phyloP scores from a whole-genome alignment of 2,113 vertebrate species.

The Coreoperca whiteheadi region DNA sequence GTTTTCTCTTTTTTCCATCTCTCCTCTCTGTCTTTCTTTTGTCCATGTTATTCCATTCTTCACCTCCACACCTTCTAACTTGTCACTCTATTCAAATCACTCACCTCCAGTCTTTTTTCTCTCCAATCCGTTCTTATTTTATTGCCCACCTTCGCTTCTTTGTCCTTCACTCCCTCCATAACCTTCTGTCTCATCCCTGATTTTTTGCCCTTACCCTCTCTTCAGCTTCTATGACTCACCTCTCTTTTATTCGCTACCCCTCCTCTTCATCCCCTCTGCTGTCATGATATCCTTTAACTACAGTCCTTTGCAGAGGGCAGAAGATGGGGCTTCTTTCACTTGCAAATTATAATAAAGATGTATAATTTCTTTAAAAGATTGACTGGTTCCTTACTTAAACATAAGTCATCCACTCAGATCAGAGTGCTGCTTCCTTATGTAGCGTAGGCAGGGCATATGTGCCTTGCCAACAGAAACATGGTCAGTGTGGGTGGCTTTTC shows the following conservation, averaged over 20 bases:
- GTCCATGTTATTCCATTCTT: background rate
- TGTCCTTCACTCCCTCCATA: constrained; percentile 11
- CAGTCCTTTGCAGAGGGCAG: background rate
- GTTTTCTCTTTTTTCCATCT: background rate
- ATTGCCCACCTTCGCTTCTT: background rate
- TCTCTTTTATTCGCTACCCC: constrained; percentile 5
- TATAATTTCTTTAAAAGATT: background rate
- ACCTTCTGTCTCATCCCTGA: background rate
- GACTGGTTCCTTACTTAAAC: background rate
- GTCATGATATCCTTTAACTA: constrained; percentile 4
- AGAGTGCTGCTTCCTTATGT: background rate
- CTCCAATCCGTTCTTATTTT: background rate
- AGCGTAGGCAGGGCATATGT: background rate
- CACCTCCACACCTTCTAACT: background rate
- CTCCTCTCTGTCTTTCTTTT: constrained; percentile 18
- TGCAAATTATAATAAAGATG: background rate
- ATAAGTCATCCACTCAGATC: background rate
- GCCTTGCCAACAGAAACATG: constrained; percentile 2
- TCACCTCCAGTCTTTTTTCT: background rate
- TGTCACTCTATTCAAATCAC: constrained; percentile 8
- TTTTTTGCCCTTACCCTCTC: background rate
- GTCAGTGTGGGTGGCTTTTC: background rate
- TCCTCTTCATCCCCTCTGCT: constrained; percentile 1
- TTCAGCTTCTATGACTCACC: background rate
- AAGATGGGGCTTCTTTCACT: background rate